Conservation (phyloP, 2,888 invertebrate species). For the Acrobasis repandana region DNA sequence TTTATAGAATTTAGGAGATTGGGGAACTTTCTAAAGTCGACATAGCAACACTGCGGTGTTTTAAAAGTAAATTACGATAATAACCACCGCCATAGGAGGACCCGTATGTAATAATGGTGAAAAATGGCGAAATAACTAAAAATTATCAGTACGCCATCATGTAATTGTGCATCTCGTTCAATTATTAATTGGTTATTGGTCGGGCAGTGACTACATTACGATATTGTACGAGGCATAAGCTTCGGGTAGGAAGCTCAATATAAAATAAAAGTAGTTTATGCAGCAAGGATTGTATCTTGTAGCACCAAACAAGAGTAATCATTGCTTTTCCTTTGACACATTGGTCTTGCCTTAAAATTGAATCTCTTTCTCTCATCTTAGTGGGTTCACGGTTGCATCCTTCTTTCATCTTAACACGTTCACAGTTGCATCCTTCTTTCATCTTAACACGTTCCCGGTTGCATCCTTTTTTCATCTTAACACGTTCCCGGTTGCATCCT, state of each 20-base stretch:
- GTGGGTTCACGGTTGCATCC: too few relatives aligned
- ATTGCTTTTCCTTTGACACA: too few relatives aligned
- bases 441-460: too few relatives aligned
- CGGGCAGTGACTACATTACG: constrained; percentile 13
- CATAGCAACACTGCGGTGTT: constrained; percentile 40
- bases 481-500: too few relatives aligned
- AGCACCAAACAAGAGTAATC: too few relatives aligned
- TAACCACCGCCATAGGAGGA: constrained; percentile 62
- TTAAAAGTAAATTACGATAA: constrained; percentile 72
- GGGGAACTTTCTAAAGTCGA: too few relatives aligned
- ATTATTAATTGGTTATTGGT: constrained; percentile 15
- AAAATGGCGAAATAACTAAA: constrained; percentile 54
- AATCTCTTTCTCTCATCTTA: too few relatives aligned
- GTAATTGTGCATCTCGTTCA: constrained; percentile 16
- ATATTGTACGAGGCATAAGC: background rate
- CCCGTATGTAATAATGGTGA: constrained; percentile 62
- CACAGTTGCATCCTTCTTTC: too few relatives aligned
- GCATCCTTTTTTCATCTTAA: too few relatives aligned
- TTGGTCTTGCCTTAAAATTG: too few relatives aligned
- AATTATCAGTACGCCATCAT: constrained; percentile 12
- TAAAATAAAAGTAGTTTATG: background rate
- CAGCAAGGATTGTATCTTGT: background rate
- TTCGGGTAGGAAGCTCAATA: background rate
- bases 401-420: too few relatives aligned
- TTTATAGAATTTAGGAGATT: too few relatives aligned